Percentiles rank a stretch among this genome's conserved stretches.
phyloP scores from a whole-genome alignment of 2,888 invertebrate species.

The Mesorhabditis sp. region DNA sequence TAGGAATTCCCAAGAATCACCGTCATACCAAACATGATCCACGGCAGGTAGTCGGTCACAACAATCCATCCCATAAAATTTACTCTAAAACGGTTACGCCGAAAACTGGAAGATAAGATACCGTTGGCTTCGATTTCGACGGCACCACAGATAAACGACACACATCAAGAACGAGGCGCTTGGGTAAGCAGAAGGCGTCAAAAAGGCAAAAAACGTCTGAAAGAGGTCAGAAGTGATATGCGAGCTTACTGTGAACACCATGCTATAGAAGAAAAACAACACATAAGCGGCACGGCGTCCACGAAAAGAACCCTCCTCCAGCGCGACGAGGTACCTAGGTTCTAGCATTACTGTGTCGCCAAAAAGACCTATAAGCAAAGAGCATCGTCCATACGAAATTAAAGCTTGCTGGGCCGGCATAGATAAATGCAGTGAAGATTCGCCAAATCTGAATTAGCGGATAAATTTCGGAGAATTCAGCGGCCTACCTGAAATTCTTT shows the following conservation, averaged over 20 bases:
- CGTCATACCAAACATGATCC: background rate
- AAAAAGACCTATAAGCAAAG: background rate
- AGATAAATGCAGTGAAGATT: background rate
- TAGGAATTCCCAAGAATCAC: background rate
- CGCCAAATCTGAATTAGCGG: background rate
- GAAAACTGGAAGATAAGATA: too few relatives aligned
- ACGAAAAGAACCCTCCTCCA: conserved; percentile 6
- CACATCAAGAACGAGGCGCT: background rate
- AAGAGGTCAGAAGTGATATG: background rate
- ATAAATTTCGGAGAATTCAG: background rate
- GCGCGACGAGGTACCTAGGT: background rate
- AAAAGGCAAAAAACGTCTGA: background rate
- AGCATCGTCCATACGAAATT: background rate
- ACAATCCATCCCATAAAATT: background rate
- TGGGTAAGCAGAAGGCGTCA: too few relatives aligned
- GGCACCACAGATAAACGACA: background rate
- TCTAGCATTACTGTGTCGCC: background rate
- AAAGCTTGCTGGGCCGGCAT: background rate
- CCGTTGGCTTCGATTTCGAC: background rate
- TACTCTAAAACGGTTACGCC: background rate
- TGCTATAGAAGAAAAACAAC: background rate
- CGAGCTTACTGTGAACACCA: too few relatives aligned
- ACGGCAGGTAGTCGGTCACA: background rate
- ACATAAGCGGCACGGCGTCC: background rate
- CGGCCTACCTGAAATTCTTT: background rate